Base-by-base conservation (phyloP, 2,888 invertebrate species). In the Argyra leucocephala region DNA sequence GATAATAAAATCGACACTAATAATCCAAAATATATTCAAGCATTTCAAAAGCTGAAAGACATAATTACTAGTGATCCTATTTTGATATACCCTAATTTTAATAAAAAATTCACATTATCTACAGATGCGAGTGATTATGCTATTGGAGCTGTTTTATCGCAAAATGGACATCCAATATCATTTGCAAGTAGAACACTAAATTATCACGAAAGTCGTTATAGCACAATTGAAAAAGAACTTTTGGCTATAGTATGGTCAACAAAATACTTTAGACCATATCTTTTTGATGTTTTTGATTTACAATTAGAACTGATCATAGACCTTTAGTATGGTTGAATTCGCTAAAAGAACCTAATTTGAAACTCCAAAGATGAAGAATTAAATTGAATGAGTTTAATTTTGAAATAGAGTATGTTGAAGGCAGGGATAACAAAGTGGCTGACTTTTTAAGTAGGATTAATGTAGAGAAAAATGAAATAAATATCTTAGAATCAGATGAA, bases 301-400 rank as follows among this genome's bases (percentile, higher is more conserved):
- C 65, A 0, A 76, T 80, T 1, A 71, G 74, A 9, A 79, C 76
- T 0, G 79, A 80, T 62, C 78, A 79, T 66, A 69, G 73, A 63
- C 76, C 77, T 0, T 64, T 78, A 1, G 70, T 70, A n/a, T n/a
- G n/a, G n/a, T n/a, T n/a, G n/a, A n/a, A n/a, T n/a, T n/a, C n/a
- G n/a, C n/a, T n/a, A n/a, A 78, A 78, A 68, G 76, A 78, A 21
- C 76, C 76, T 1, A 75, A 74, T 48, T 74, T 74, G 0, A 72
- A 76, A 65, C 67, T 77, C 15, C 74, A 72, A 18, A 63, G 77
- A 4, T 79, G 77, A 78, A 68, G 64, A 73, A 10, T 69, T 74
- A 61, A 73, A 67, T 67, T 75, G 70, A 70, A 70, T 61, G 75
- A 75, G 63, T 76, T 68, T 61, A 71, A 74, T 31, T 75, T 71